A percentile compares a stretch with the other conserved stretches of the same genome.
These are phyloP conservation scores for Panagrolaimus sp. DNA, from an alignment of 1,140 invertebrate species.

Conservation along the genomic window DNA sequence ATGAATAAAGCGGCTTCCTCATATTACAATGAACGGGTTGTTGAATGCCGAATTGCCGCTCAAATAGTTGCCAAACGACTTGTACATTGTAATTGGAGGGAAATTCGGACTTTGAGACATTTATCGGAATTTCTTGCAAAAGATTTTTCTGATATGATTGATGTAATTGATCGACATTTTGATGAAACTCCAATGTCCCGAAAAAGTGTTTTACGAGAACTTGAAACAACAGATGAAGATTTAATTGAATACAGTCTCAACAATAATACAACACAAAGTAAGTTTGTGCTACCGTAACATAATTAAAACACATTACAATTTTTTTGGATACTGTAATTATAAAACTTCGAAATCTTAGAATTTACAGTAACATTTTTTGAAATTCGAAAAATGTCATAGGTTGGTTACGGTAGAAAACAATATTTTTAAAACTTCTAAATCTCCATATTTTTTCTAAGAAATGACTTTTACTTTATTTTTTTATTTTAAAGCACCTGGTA, in stretches of 20 bases:
- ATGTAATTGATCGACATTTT: conserved; percentile 67
- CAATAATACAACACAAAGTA: conserved; percentile 64
- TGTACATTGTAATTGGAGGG: conserved; percentile 25
- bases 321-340: no score
- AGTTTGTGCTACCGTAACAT: conserved; percentile 20
- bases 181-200: conserved; percentile 62
- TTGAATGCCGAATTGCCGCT: conserved; percentile 83
- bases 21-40: conserved; percentile 74
- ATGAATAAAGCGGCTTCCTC: conserved; percentile 80
- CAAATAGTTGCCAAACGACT: conserved; percentile 64
- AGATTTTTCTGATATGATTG: conserved; percentile 69
- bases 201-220: conserved; percentile 70
- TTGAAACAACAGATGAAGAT: conserved; percentile 68
- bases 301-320: no score
- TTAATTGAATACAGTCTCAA: conserved; percentile 69
- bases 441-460: no score
- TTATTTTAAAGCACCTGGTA: no score
- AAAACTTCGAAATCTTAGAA: no score
- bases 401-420: no score
- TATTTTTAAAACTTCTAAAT: no score
- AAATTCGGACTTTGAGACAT: conserved; percentile 30
- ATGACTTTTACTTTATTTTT: no score
- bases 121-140: conserved; percentile 60
- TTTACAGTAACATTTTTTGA: no score
- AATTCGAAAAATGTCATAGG: no score